Evolutionary conservation across 2,888 invertebrate species (phyloP).

Genomic region (Trachelus tabidus): DNA sequence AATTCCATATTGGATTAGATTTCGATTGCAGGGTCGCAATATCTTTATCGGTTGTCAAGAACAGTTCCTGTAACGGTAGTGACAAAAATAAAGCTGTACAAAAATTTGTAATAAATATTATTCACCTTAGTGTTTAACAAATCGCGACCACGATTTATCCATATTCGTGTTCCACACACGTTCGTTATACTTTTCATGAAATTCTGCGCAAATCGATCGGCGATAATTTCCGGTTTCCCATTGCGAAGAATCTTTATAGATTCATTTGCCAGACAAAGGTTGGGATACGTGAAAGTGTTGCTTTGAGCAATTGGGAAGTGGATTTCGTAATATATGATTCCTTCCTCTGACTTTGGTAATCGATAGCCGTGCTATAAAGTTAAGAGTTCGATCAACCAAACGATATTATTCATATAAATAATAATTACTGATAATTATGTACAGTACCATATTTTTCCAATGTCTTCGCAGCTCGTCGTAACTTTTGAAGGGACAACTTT

Average conservation of each 20-base stretch:
- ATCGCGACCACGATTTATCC: no score
- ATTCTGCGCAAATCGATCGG: no score
- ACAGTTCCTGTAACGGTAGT: no score
- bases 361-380: conserved; percentile 56
- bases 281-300: conserved; percentile 49
- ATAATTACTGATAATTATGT: neutral
- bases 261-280: conserved; percentile 43
- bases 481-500: conserved; percentile 43
- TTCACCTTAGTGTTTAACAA: no score
- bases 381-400: neutral
- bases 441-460: conserved; percentile 62
- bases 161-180: no score
- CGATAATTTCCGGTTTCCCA: no score
- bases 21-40: no score
- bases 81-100: no score
- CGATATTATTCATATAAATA: neutral
- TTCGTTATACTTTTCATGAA: no score
- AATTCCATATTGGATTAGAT: no score
- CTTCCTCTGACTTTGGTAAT: conserved; percentile 47
- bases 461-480: conserved; percentile 55
- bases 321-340: conserved; percentile 51
- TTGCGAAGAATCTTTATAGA: conserved; percentile 26
- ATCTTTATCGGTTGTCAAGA: no score
- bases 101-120: no score
- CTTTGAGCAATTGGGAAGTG: conserved; percentile 42